A percentile compares a stretch with the other conserved stretches of the same genome.
phyloP scores from a whole-genome alignment of 2,113 vertebrate genomes.

The Neogobius melanostomus region DNA sequence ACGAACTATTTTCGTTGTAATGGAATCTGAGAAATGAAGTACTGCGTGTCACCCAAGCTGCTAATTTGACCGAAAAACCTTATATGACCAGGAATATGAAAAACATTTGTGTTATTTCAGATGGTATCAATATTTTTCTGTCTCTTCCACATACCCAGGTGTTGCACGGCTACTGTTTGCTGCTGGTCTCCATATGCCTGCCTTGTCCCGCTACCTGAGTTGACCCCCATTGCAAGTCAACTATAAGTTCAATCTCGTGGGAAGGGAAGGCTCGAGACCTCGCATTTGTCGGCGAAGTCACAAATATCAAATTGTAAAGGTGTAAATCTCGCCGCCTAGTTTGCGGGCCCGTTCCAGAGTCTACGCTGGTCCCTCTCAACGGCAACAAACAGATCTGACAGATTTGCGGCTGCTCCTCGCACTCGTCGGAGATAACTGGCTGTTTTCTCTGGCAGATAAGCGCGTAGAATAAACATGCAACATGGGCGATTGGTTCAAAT shows the following conservation, averaged over 20 bases:
- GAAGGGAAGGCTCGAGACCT: conserved; percentile 29
- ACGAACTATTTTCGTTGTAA: not conserved
- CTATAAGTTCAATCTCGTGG: conserved; percentile 10
- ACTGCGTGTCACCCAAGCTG: not conserved
- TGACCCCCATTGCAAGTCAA: conserved; percentile 12
- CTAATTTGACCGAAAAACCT: conserved; percentile 4
- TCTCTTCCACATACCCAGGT: conserved; percentile 3
- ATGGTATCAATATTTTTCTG: not conserved
- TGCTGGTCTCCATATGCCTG: conserved; percentile 1
- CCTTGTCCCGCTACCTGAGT: not conserved
- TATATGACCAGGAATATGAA: not conserved
- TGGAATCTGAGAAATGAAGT: not conserved
- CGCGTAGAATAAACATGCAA: not conserved
- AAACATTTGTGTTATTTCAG: not conserved
- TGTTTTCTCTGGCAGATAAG: conserved; percentile 9
- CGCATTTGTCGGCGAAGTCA: conserved; percentile 16
- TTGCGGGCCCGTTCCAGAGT: not conserved
- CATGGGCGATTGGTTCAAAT: not conserved
- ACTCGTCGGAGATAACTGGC: not conserved
- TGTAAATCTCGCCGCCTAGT: conserved; percentile 36
- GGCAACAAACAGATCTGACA: conserved; percentile 17
- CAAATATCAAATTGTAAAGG: conserved; percentile 37
- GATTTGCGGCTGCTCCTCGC: conserved; percentile 17
- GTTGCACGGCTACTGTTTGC: not conserved
- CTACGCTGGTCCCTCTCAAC: conserved; percentile 5